These are phyloP conservation scores for Drosophila borealis DNA, from an alignment of 2,888 invertebrate species.

Conservation along the genomic window DNA sequence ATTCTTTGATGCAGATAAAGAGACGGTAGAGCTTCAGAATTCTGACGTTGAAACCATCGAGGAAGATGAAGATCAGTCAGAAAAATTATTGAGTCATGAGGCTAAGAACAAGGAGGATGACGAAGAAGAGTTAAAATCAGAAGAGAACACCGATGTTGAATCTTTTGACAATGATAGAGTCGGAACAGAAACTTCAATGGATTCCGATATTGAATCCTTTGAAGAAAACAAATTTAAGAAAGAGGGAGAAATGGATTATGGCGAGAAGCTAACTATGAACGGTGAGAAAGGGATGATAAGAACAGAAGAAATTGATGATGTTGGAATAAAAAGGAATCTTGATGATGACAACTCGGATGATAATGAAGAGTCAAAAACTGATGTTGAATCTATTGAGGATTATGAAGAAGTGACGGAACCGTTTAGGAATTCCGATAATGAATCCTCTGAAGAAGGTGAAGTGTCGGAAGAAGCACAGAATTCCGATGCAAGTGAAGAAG, in stretches of 20 bases:
- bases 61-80: background rate
- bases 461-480: too few species aligned
- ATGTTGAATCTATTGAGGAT: background rate
- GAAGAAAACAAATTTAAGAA: background rate
- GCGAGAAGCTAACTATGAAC: background rate
- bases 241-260: background rate
- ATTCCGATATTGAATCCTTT: background rate
- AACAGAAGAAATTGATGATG: background rate
- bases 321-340: background rate
- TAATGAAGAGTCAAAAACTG: background rate
- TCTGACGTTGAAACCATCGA: background rate
- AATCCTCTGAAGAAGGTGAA: background rate
- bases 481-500: background rate
- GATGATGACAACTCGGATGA: background rate
- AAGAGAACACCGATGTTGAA: background rate
- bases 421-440: too few species aligned
- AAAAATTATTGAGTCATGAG: background rate
- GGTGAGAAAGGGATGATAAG: too few species aligned
- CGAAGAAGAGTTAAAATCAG: background rate
- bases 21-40: background rate
- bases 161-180: background rate
- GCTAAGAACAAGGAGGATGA: background rate
- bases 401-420: background rate
- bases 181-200: background rate
- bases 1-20: background rate